Conservation (phyloP, 2,888 invertebrate genomes). For the Catocala sponsa region DNA sequence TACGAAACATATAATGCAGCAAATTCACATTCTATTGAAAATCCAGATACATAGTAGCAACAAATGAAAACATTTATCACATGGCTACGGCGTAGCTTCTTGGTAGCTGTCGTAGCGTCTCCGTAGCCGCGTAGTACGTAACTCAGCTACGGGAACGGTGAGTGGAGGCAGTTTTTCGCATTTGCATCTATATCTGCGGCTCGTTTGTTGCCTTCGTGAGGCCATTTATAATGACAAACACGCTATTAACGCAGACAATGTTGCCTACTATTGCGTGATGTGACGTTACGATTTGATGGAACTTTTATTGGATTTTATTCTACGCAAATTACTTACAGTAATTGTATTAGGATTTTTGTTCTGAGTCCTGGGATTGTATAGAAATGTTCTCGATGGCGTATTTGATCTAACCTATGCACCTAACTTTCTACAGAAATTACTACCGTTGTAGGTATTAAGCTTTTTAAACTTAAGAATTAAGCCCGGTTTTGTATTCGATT, state of each 20-base stretch:
- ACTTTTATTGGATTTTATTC: not conserved
- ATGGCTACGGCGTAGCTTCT: not conserved
- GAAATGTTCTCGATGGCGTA: too few relatives aligned
- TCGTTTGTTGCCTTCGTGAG: constrained; percentile 26
- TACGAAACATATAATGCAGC: not conserved
- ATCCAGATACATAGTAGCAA: not conserved
- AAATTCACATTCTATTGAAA: not conserved
- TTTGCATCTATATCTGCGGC: constrained; percentile 44
- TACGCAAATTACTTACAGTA: too few relatives aligned
- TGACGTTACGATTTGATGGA: not conserved
- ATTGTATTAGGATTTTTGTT: too few relatives aligned
- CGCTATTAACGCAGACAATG: constrained; percentile 5
- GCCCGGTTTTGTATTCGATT: too few relatives aligned
- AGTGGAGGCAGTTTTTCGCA: constrained; percentile 31
- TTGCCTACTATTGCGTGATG: not conserved
- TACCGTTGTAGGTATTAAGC: too few relatives aligned
- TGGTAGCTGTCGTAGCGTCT: constrained; percentile 6
- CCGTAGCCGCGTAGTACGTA: constrained; percentile 6
- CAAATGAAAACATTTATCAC: constrained; percentile 35
- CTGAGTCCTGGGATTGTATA: too few relatives aligned
- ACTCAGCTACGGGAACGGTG: constrained; percentile 1
- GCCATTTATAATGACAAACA: constrained; percentile 28
- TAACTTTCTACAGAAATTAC: too few relatives aligned
- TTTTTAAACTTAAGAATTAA: too few relatives aligned
- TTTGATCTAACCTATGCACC: too few relatives aligned